These are phyloP conservation scores for Sarcophaga peregrina DNA, from an alignment of 1,140 invertebrate species.

Conservation along the genomic window DNA sequence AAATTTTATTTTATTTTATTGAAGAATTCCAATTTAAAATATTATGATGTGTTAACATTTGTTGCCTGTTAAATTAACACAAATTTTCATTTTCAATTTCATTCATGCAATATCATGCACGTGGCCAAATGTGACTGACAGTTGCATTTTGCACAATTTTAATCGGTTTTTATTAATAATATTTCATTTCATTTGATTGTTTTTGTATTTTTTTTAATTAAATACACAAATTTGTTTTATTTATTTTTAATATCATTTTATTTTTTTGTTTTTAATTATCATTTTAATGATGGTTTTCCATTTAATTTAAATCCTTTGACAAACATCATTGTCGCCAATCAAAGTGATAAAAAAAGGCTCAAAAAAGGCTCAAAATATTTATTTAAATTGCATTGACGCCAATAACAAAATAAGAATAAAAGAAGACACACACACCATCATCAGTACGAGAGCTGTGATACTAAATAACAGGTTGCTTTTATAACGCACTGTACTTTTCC, in stretches of 20 bases:
- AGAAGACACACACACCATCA: too few relatives aligned
- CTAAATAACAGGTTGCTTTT: too few relatives aligned
- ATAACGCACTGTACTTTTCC: too few relatives aligned
- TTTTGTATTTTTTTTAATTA: background rate
- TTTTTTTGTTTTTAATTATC: too few relatives aligned
- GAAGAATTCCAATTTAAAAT: background rate
- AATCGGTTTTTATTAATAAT: background rate
- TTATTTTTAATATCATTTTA: background rate
- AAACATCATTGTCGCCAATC: too few relatives aligned
- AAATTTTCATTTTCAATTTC: background rate
- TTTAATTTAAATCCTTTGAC: too few relatives aligned
- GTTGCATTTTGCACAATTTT: background rate
- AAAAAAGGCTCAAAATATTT: too few relatives aligned
- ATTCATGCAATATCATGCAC: background rate
- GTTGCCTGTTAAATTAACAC: background rate
- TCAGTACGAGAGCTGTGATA: too few relatives aligned
- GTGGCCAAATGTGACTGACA: background rate
- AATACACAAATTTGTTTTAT: background rate
- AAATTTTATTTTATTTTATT: background rate
- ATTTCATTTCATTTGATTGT: background rate
- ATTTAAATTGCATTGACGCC: too few relatives aligned
- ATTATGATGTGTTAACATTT: slow-evolving; percentile 15
- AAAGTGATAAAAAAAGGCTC: too few relatives aligned
- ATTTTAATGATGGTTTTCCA: too few relatives aligned
- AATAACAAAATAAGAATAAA: too few relatives aligned